phyloP scores from a whole-genome alignment of 2,888 invertebrate genomes.

The Molorchus minor region DNA sequence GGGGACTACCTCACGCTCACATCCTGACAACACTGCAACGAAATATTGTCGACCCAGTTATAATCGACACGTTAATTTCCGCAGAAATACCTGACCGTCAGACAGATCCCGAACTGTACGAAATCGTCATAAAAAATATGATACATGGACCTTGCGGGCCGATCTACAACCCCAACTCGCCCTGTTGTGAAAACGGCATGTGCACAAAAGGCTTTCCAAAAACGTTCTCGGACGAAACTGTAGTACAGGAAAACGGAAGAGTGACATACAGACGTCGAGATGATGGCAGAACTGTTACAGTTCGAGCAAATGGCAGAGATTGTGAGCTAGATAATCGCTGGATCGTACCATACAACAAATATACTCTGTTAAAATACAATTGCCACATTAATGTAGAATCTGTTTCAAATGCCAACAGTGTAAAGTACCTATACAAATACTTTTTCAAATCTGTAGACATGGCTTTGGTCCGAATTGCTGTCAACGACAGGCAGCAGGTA shows the following conservation, averaged over 20 bases:
- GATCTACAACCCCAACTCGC: slow-evolving; percentile 29
- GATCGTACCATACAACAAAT: slow-evolving; percentile 10
- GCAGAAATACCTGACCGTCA: slow-evolving; percentile 8
- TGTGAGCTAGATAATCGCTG: not conserved
- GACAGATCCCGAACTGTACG: slow-evolving; percentile 5
- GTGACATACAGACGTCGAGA: slow-evolving; percentile 18
- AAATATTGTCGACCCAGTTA: not conserved
- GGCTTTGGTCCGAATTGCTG: not conserved
- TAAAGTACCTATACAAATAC: slow-evolving; percentile 16
- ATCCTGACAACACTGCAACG: slow-evolving; percentile 17
- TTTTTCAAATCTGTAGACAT: not conserved
- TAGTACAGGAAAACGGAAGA: slow-evolving; percentile 28
- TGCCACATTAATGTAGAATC: slow-evolving; percentile 6
- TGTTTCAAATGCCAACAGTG: not conserved
- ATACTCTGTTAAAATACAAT: slow-evolving; percentile 1
- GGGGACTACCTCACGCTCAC: slow-evolving; percentile 28
- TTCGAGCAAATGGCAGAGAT: not conserved
- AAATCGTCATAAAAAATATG: slow-evolving; percentile 48
- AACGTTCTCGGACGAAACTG: slow-evolving; percentile 15
- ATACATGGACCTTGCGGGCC: slow-evolving; percentile 60
- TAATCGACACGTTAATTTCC: not conserved
- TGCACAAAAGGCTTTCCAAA: slow-evolving; percentile 48
- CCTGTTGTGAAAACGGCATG: slow-evolving; percentile 59
- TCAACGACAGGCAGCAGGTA: not conserved
- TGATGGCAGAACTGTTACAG: not conserved